Percentiles rank a stretch among this genome's conserved stretches.
Evolutionary conservation across 1,140 invertebrate genomes (phyloP).

Genomic region (Sipha flava): DNA sequence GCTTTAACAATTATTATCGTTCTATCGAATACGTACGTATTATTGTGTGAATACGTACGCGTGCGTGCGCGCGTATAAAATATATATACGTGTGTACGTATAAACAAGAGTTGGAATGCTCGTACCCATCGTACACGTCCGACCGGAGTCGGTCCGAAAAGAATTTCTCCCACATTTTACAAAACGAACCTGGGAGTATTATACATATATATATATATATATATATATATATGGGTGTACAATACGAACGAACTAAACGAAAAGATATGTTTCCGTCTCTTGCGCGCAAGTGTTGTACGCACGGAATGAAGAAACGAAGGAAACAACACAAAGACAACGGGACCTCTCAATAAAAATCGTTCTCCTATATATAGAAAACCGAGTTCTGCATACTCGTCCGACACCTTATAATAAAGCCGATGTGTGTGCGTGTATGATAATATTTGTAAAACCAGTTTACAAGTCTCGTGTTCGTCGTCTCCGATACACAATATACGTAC

Average conservation of each 20-base stretch:
- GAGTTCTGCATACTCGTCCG: conserved; percentile 15
- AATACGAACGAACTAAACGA: background rate
- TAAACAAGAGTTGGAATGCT: background rate
- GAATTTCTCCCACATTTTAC: conserved; percentile 3
- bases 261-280: background rate
- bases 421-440: background rate
- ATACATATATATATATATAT: background rate
- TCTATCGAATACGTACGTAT: background rate
- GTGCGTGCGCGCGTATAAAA: background rate
- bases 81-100: background rate
- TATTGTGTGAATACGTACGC: background rate
- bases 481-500: background rate
- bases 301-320: background rate
- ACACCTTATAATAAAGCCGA: conserved; percentile 19
- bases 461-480: background rate
- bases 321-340: conserved; percentile 1
- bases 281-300: background rate
- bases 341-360: conserved; percentile 20
- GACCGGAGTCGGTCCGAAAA: background rate
- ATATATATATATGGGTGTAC: background rate
- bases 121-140: too few species aligned
- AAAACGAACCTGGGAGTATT: background rate
- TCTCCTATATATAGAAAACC: background rate
- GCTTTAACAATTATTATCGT: conserved; percentile 16
- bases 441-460: conserved; percentile 22